phyloP scores from a whole-genome alignment of 2,113 vertebrate species.

The Leptobrachium leishanense region DNA sequence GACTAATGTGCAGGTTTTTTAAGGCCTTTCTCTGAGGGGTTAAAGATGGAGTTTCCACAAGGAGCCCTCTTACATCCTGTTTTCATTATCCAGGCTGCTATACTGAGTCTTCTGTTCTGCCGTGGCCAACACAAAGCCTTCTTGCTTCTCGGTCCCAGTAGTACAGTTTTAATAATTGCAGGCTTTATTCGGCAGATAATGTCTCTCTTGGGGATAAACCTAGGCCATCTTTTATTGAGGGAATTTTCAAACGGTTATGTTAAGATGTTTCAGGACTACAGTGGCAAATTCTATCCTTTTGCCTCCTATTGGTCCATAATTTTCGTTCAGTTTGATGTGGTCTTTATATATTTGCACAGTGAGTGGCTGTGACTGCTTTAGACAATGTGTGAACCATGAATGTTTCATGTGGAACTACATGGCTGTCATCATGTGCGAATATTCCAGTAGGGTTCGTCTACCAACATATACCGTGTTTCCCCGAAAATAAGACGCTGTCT shows the following conservation, averaged over 20 bases:
- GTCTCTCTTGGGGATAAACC: constrained; percentile 51
- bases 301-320: neutral
- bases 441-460: too few species aligned
- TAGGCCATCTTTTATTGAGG: constrained; percentile 45
- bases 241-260: constrained; percentile 52
- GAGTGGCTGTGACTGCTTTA: too few species aligned
- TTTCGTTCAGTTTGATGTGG: too few species aligned
- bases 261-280: constrained; percentile 53
- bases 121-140: constrained; percentile 29
- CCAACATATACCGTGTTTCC: too few species aligned
- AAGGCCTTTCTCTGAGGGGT: neutral
- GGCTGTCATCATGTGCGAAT: too few species aligned
- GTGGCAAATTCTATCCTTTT: constrained; percentile 20
- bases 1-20: neutral
- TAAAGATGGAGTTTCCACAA: neutral
- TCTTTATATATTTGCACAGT: too few species aligned
- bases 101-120: constrained; percentile 10
- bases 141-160: constrained; percentile 41
- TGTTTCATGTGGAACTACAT: too few species aligned
- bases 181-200: constrained; percentile 53
- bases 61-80: neutral
- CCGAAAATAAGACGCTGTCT: too few species aligned
- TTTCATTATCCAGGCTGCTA: constrained; percentile 33
- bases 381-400: too few species aligned
- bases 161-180: constrained; percentile 54